Percentiles rank a stretch among this genome's conserved stretches.
These are phyloP conservation scores for Phoenicopterus ruber DNA, from an alignment of 2,113 vertebrate genomes.

Conservation along the genomic window DNA sequence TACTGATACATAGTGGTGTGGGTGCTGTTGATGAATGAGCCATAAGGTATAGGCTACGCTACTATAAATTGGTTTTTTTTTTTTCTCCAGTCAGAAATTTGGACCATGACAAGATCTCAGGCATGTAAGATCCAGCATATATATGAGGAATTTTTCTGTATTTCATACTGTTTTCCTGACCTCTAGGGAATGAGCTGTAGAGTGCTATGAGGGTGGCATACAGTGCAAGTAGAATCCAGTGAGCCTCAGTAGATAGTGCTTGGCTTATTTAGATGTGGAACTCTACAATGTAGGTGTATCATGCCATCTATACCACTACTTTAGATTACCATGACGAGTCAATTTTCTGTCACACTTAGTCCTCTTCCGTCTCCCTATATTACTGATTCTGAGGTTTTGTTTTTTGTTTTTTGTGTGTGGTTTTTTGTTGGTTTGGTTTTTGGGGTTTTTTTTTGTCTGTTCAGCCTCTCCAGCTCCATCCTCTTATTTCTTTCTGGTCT, in stretches of 20 bases:
- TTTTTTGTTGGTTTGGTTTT: too few relatives aligned
- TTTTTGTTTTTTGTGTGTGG: too few relatives aligned
- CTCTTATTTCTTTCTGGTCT: neutral
- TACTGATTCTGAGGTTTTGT: neutral
- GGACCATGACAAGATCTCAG: neutral
- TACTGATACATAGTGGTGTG: neutral
- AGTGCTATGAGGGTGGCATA: neutral
- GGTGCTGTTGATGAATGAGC: neutral
- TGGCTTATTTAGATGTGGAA: neutral
- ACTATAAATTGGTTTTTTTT: neutral
- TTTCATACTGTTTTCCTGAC: neutral
- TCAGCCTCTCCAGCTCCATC: neutral
- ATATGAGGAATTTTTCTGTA: neutral
- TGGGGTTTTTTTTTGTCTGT: neutral
- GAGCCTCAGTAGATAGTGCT: neutral
- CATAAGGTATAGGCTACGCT: neutral
- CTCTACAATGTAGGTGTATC: neutral
- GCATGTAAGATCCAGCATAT: neutral
- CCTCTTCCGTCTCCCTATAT: neutral
- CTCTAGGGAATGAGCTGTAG: neutral
- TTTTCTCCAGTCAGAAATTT: neutral
- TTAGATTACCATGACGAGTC: neutral
- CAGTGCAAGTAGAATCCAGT: neutral
- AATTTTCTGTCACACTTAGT: neutral
- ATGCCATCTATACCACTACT: neutral